Evolutionary conservation across 1,140 invertebrate genomes (phyloP).

Genomic region (Argopecten irradians): DNA sequence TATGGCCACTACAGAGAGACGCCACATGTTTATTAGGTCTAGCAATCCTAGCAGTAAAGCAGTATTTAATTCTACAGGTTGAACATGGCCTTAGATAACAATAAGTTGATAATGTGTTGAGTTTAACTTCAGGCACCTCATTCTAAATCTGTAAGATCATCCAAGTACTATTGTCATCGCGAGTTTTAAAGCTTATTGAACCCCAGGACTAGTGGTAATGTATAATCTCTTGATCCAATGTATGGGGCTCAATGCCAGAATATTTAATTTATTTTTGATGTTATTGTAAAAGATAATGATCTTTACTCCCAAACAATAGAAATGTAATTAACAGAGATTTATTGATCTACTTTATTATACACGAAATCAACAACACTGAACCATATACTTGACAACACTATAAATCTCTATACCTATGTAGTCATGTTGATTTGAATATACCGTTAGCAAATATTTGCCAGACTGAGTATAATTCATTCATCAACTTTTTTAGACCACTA

Average conservation of each 20-base stretch:
- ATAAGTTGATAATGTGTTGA: background rate
- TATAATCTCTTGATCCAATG: background rate
- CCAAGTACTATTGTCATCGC: background rate
- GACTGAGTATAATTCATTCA: too few species aligned
- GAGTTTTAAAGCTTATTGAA: background rate
- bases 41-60: background rate
- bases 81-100: background rate
- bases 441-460: too few species aligned
- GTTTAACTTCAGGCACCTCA: background rate
- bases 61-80: background rate
- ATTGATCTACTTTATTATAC: background rate
- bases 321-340: background rate
- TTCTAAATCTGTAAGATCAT: conserved; percentile 2
- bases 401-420: too few species aligned
- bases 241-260: background rate
- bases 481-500: too few species aligned
- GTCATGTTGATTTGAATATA: too few species aligned
- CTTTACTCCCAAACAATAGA: background rate
- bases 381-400: too few species aligned
- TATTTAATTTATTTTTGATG: conserved; percentile 3
- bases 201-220: background rate
- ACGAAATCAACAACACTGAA: background rate
- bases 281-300: background rate
- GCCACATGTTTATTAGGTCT: too few species aligned
- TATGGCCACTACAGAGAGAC: too few species aligned